Base-by-base conservation (phyloP, 2,888 invertebrate genomes). In the Sesia bembeciformis region DNA sequence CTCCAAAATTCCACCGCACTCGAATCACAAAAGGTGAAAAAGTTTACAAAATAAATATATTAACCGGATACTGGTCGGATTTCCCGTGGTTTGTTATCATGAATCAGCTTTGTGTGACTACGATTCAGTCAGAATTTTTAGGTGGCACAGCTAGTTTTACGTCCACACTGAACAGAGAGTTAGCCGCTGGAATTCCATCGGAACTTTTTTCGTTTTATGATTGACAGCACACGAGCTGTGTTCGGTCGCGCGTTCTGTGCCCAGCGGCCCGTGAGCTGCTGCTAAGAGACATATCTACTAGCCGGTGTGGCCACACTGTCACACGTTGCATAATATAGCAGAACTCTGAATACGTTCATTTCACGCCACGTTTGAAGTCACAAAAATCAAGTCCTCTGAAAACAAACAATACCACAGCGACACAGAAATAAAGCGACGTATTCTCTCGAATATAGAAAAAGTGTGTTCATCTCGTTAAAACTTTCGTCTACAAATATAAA, bases 141-240 rank as follows among this genome's bases (percentile, higher is more conserved):
- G 39, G 7, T 23, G 7, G 38, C 51, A 51, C 7, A 23, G 8
- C 46, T 46, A 46, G 46, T 46, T 46, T 46, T 46, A 46, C 8
- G 46, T 46, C 46, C 23, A 46, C 50, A 72, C 78, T 83, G 81
- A 81, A 81, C 70, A 80, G 72, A 67, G 76, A 76, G 78, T 78
- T 78, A 80, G 77, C 78, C 77, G 67, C 66, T 78, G 74, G 81
- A 76, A 80, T 82, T 84, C 78, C 66, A 74, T n/a, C 65, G 70
- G 68, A 70, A 66, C 77, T 80, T 81, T 82, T 83, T 79, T 74
- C 74, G 77, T 82, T 88, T 86, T 87, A 87, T 89, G 86, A 89
- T 87, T 87, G 86, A 86, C 86, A 85, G 83, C 82, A 84, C 87
- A 86, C 85, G 81, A 72, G 78, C 75, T 64, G 81, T 84, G 86